Evolutionary conservation across 92 coral and sea anemone species (phyloP).

Genomic region (Palythoa grandis): DNA sequence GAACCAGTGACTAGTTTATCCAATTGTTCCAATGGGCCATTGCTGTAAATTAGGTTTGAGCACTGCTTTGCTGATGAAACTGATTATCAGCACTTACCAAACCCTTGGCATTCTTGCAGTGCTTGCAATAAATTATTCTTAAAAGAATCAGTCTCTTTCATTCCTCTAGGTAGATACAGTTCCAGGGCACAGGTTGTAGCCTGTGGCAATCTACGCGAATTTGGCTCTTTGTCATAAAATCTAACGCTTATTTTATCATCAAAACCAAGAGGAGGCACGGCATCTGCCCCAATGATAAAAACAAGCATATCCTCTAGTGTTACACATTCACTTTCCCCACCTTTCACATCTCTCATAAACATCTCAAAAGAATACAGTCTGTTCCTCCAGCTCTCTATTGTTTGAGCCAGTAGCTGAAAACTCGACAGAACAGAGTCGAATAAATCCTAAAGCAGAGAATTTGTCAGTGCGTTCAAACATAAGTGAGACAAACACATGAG

Average conservation of each 20-base stretch:
- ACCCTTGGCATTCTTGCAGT: slow-evolving; percentile 30
- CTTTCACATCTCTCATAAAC: slow-evolving; percentile 13
- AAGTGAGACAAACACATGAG: neutral
- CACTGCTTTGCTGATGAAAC: too few relatives aligned
- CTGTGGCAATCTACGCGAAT: slow-evolving; percentile 9
- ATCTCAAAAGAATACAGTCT: slow-evolving; percentile 7
- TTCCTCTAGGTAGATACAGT: slow-evolving; percentile 24
- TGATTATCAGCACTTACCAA: slow-evolving; percentile 24
- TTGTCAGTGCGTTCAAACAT: slow-evolving; percentile 8
- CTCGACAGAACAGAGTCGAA: neutral
- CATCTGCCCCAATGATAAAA: slow-evolving; percentile 18
- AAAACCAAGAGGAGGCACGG: slow-evolving; percentile 19
- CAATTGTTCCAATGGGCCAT: too few relatives aligned
- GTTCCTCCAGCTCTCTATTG: slow-evolving; percentile 10
- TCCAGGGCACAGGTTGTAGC: slow-evolving; percentile 18
- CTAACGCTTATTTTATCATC: slow-evolving; percentile 3
- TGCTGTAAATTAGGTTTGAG: too few relatives aligned
- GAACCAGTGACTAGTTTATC: too few relatives aligned
- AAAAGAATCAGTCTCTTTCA: neutral
- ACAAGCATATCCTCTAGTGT: slow-evolving; percentile 16
- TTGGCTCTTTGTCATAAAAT: slow-evolving; percentile 17
- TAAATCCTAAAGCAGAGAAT: slow-evolving; percentile 11
- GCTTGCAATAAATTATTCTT: neutral
- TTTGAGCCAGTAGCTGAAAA: slow-evolving; percentile 20
- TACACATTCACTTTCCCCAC: neutral